Evolutionary conservation across 2,797 vertebrate species (phyloP).

Genomic region (Ibycter americanus): DNA sequence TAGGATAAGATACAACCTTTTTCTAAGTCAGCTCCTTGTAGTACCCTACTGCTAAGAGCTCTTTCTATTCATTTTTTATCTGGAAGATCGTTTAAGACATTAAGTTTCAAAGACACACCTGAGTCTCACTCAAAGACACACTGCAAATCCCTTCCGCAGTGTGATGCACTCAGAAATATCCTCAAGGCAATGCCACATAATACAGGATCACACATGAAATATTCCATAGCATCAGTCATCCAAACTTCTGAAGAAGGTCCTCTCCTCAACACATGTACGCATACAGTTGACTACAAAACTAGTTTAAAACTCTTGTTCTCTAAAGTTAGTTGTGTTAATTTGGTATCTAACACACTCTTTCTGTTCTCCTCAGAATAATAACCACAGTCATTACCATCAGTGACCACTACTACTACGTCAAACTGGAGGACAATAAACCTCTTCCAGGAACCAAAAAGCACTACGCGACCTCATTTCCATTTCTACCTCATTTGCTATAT

Average conservation of each 20-base stretch:
- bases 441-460: neutral
- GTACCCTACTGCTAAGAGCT: neutral
- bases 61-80: neutral
- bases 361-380: neutral
- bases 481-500: neutral
- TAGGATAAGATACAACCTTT: neutral
- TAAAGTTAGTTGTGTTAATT: neutral
- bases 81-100: neutral
- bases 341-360: neutral
- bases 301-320: neutral
- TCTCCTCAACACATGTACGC: neutral
- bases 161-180: neutral
- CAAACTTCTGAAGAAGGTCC: neutral
- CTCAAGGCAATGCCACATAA: neutral
- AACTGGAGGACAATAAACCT: neutral
- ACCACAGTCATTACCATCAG: neutral
- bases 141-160: neutral
- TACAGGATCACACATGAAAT: neutral
- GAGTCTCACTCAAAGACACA: neutral
- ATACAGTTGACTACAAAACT: neutral
- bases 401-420: neutral
- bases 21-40: neutral
- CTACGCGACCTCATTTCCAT: neutral
- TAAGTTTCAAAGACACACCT: neutral
- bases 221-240: neutral